Percentiles rank a stretch among this genome's conserved stretches.
Evolutionary conservation across 2,797 vertebrate genomes (phyloP).

Genomic region (Gambusia yucatana): DNA sequence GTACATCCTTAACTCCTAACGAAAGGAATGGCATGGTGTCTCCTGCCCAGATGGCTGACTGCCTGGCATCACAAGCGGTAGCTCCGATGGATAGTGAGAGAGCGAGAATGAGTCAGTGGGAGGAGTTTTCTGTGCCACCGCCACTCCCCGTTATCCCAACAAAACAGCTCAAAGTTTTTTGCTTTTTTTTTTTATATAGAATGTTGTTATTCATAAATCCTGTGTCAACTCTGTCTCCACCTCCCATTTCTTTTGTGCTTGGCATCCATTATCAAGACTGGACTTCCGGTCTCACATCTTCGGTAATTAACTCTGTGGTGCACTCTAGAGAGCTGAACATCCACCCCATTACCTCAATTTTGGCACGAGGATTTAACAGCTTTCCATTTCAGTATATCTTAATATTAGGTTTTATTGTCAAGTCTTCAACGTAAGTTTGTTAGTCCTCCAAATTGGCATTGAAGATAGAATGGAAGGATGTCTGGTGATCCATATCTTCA

Average conservation of each 20-base stretch:
- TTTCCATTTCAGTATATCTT: conserved; percentile 33
- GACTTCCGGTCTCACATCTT: conserved; percentile 57
- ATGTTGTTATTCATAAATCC: conserved; percentile 44
- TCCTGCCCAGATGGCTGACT: conserved; percentile 80
- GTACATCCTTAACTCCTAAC: conserved; percentile 67
- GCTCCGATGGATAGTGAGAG: conserved; percentile 68
- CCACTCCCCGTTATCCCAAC: conserved; percentile 60
- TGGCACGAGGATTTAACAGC: conserved; percentile 36
- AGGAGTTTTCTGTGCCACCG: conserved; percentile 76
- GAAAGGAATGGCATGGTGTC: conserved; percentile 80
- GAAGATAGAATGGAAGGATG: conserved; percentile 37
- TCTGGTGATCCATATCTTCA: conserved; percentile 34
- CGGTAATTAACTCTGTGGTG: conserved; percentile 22
- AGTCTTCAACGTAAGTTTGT: conserved; percentile 50
- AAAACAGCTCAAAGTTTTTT: conserved; percentile 71
- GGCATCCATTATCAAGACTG: conserved; percentile 27
- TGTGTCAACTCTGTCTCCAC: conserved; percentile 16
- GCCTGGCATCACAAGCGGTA: conserved; percentile 79
- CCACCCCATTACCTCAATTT: conserved; percentile 23
- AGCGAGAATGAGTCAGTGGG: conserved; percentile 72
- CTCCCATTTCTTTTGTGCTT: conserved; percentile 22
- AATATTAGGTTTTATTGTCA: conserved; percentile 25
- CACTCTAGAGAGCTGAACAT: conserved; percentile 27
- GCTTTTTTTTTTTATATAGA: conserved; percentile 18
- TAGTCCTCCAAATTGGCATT: conserved; percentile 40